Evolutionary conservation across 2,113 vertebrate species (phyloP), one percentile per base, ranked within the genome.

Genomic region (Stictonetta naevosa): DNA sequence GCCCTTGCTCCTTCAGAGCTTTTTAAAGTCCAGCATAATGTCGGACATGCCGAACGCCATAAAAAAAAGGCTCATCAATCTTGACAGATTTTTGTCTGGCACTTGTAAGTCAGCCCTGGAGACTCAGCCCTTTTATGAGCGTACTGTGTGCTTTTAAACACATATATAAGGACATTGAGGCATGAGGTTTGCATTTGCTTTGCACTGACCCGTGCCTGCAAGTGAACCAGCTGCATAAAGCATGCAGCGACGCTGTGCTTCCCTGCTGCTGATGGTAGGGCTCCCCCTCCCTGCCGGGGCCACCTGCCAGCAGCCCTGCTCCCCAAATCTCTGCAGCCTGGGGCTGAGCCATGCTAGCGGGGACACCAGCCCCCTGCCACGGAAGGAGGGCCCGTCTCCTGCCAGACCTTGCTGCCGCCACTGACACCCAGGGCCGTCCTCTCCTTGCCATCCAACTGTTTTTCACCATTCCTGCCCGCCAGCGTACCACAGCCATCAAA

Each of bases 121-220:
- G 86, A 59, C 26, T 82, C 36, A 68, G 58, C 75, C 52, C 58
- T 94, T 95, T 97, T 93, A 94, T 84, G 94, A 89, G 83, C 42
- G 34, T 75, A 58, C 68, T 71, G 66, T 77, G 59, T 50, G 48
- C 80, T 88, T 93, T 96, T 79, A 92, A 88, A 94, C 19, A 52
- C 69, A 31, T 85, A 59, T 83, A 38, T 62, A 91, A 93, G 72
- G 64, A 81, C 68, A 71, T 1, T 53, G 58, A 91, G 86, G 71
- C 89, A 95, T 76, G 89, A 92, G 77, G 90, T 95, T 95, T 95
- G 53, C 67, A 62, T 96, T 92, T 95, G 74, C 83, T 82, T 88
- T 68, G 88, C 78, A 34, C 50, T 89, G 64, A 85, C 34, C 89
- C 50, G 21, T 62, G 80, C 64, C 63, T 87, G 68, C 29, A 42